phyloP scores from a whole-genome alignment of 2,888 invertebrate genomes.

The Cephonodes hylas region DNA sequence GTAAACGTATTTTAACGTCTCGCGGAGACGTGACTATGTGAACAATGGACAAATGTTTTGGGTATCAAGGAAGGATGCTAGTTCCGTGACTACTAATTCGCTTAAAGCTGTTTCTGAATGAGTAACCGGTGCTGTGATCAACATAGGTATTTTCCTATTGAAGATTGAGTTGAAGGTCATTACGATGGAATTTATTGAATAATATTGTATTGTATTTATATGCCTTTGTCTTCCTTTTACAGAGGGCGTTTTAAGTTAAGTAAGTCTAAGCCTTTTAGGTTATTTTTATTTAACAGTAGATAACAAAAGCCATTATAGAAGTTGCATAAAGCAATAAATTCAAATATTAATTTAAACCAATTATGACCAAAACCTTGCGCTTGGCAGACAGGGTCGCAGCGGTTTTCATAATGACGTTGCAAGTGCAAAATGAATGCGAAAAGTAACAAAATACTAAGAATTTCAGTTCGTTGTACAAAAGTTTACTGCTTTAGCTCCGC shows the following conservation, averaged over 20 bases:
- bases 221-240: too few species aligned
- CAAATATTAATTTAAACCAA: too few species aligned
- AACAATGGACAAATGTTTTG: slow-evolving; percentile 2
- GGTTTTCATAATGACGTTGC: neutral
- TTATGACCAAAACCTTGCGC: too few species aligned
- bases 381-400: too few species aligned
- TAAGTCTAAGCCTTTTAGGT: too few species aligned
- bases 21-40: slow-evolving; percentile 26
- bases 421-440: neutral
- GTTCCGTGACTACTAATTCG: slow-evolving; percentile 6
- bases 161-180: too few species aligned
- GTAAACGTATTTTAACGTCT: slow-evolving; percentile 50
- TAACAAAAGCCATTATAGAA: too few species aligned
- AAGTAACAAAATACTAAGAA: neutral
- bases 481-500: neutral
- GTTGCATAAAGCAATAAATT: too few species aligned
- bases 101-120: neutral
- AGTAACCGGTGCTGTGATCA: neutral
- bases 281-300: too few species aligned
- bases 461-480: neutral
- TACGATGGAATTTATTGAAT: neutral
- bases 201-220: too few species aligned
- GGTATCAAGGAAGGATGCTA: slow-evolving; percentile 11
- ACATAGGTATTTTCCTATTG: neutral
- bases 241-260: too few species aligned